Conservation (phyloP, 2,888 invertebrate species). For the Andrena trimmerana region DNA sequence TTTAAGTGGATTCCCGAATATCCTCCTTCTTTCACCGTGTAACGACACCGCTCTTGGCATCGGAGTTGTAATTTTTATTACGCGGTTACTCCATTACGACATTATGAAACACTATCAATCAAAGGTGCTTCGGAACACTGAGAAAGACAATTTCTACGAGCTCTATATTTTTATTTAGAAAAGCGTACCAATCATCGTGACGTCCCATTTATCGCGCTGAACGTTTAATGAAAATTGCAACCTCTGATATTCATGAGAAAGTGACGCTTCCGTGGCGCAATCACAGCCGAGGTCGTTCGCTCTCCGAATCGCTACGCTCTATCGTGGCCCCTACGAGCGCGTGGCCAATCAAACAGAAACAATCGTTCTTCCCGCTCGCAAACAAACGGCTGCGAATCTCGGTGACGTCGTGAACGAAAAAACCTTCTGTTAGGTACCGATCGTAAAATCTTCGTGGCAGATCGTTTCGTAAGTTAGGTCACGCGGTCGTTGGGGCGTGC, state of each 20-base stretch:
- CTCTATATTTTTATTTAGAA: constrained; percentile 61
- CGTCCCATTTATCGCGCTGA: constrained; percentile 45
- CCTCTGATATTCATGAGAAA: neutral
- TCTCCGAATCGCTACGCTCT: constrained; percentile 41
- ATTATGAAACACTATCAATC: constrained; percentile 38
- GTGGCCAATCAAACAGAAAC: constrained; percentile 30
- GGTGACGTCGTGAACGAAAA: neutral
- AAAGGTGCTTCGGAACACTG: constrained; percentile 45
- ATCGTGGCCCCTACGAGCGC: constrained; percentile 12
- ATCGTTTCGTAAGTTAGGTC: neutral
- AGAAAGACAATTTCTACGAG: constrained; percentile 46
- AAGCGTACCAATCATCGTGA: constrained; percentile 32
- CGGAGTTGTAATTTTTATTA: constrained; percentile 43
- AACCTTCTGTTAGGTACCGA: constrained; percentile 12
- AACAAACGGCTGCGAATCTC: constrained; percentile 27
- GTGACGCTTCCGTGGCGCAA: constrained; percentile 1
- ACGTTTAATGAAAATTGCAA: constrained; percentile 45
- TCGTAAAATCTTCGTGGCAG: neutral
- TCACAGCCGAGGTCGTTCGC: constrained; percentile 28
- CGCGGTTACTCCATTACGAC: constrained; percentile 12
- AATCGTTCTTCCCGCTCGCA: constrained; percentile 7
- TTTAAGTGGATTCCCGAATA: constrained; percentile 11
- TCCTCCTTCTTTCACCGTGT: constrained; percentile 35
- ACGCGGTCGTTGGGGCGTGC: constrained; percentile 12
- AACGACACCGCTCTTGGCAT: neutral